phyloP scores from a whole-genome alignment of 1,140 invertebrate species.

The Megalopta genalis region DNA sequence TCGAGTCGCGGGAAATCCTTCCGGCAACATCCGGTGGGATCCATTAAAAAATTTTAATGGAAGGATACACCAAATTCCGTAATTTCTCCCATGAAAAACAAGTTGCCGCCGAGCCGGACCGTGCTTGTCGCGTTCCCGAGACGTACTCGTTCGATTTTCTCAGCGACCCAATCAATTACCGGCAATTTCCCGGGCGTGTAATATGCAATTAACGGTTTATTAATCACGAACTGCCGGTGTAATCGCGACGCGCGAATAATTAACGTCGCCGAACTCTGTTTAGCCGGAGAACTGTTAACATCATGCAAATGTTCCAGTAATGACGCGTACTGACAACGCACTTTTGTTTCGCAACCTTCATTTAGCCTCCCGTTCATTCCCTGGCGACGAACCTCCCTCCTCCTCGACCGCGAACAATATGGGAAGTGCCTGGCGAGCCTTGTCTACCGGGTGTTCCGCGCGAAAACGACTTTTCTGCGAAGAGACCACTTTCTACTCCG shows the following conservation, averaged over 20 bases:
- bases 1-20: too few relatives aligned
- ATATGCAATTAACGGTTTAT: constrained; percentile 50
- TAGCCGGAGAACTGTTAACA: constrained; percentile 41
- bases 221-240: constrained; percentile 41
- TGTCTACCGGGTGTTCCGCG: constrained; percentile 25
- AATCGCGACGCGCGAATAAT: constrained; percentile 45
- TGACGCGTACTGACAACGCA: constrained; percentile 53
- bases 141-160: constrained; percentile 8
- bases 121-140: not conserved
- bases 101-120: not conserved
- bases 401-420: constrained; percentile 47
- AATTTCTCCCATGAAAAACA: constrained; percentile 13
- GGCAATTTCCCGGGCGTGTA: constrained; percentile 27
- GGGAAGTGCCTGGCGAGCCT: constrained; percentile 36
- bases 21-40: too few relatives aligned
- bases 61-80: not conserved
- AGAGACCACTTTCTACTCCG: too few relatives aligned
- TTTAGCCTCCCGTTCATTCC: constrained; percentile 48
- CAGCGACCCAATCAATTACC: constrained; percentile 34
- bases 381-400: constrained; percentile 39
- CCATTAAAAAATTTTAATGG: too few relatives aligned
- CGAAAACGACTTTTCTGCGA: not conserved
- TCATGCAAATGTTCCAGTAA: constrained; percentile 52
- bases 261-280: constrained; percentile 48
- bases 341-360: constrained; percentile 54